Percentiles rank a stretch among this genome's conserved stretches.
Evolutionary conservation across 2,113 vertebrate genomes (phyloP).

Genomic region (Phrynosoma platyrhinos): DNA sequence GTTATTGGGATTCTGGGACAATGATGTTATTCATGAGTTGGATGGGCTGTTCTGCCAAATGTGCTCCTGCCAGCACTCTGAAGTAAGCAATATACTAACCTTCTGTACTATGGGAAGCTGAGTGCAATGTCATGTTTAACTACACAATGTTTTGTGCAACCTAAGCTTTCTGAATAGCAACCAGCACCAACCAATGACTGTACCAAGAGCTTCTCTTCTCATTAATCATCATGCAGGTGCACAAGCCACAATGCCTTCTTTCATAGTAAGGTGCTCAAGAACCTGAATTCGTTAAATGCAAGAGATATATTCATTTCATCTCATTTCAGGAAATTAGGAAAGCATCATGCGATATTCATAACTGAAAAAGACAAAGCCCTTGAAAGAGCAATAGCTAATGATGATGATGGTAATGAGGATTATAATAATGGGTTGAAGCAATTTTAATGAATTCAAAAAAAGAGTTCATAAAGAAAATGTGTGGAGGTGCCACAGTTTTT

Average conservation of each 20-base stretch:
- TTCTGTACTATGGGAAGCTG: constrained; percentile 11
- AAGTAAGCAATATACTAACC: constrained; percentile 5
- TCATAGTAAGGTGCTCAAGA: constrained; percentile 57
- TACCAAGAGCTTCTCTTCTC: constrained; percentile 58
- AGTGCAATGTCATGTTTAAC: constrained; percentile 62
- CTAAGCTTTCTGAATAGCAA: constrained; percentile 66
- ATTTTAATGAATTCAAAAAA: neutral
- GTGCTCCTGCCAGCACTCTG: neutral
- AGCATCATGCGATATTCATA: neutral
- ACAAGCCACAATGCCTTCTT: constrained; percentile 48
- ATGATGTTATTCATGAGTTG: constrained; percentile 5
- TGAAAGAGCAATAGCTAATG: neutral
- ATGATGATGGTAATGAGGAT: neutral
- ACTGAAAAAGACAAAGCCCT: neutral
- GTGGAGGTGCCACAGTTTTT: neutral
- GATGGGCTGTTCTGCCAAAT: neutral
- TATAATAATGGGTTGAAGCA: neutral
- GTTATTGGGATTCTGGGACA: neutral
- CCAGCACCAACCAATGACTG: constrained; percentile 66
- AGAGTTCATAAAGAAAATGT: neutral
- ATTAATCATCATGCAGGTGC: constrained; percentile 72
- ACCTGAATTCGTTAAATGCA: constrained; percentile 42
- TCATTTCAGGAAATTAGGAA: constrained; percentile 22
- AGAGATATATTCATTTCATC: constrained; percentile 42
- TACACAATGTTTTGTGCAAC: constrained; percentile 64